Conservation (phyloP, 2,888 invertebrate genomes). For the Artemia sinica region DNA sequence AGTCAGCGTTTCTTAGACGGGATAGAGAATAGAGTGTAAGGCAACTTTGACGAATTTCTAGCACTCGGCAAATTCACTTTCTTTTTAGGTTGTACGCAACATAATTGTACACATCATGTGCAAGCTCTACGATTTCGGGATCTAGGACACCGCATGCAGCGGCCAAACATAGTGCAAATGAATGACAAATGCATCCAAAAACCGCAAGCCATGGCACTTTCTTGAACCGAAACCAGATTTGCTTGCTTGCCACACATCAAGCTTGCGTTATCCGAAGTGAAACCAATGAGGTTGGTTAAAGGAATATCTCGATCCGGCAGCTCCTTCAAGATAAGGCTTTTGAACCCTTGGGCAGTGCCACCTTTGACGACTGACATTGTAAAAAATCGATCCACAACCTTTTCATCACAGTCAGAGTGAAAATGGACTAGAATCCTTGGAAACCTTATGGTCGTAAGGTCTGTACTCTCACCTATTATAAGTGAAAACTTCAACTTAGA, state of each 20-base stretch:
- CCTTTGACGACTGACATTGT: no score
- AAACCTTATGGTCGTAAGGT: no score
- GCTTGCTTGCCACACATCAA: neutral
- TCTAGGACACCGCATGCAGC: neutral
- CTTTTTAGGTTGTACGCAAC: neutral
- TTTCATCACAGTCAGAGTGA: no score
- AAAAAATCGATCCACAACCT: no score
- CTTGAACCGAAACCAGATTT: neutral
- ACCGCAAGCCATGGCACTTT: neutral
- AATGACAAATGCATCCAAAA: neutral
- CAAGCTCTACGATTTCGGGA: neutral
- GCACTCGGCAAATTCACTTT: neutral
- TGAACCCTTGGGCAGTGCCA: no score
- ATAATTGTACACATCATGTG: neutral
- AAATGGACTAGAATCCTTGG: no score
- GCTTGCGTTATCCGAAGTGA: neutral
- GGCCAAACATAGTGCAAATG: neutral
- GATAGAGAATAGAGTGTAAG: neutral
- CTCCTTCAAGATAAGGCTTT: no score
- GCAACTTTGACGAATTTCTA: neutral
- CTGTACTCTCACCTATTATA: no score
- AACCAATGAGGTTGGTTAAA: neutral
- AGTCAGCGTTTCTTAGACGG: neutral
- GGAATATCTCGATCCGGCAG: neutral
- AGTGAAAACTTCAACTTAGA: no score